These are phyloP conservation scores for Typhlichthys eigenmanni DNA, from an alignment of 2,797 vertebrate genomes.

Conservation along the genomic window DNA sequence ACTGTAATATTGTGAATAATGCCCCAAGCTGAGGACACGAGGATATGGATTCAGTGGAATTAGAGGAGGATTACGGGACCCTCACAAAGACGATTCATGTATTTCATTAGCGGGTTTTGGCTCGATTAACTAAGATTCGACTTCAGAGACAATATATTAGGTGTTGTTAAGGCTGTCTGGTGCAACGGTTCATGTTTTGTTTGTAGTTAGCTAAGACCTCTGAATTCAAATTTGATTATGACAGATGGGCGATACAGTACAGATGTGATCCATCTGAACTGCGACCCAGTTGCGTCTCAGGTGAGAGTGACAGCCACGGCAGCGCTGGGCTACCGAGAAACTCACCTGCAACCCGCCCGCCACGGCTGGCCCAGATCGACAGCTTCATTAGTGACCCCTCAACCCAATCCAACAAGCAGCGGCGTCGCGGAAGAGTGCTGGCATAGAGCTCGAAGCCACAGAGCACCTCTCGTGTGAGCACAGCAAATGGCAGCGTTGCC, in stretches of 20 bases:
- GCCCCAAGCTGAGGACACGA: conserved; percentile 50
- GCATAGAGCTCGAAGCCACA: conserved; percentile 17
- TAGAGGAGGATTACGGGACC: conserved; percentile 52
- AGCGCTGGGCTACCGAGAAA: conserved; percentile 19
- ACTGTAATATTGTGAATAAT: conserved; percentile 61
- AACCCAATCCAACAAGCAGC: conserved; percentile 28
- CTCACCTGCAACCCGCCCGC: conserved; percentile 39
- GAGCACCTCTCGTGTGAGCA: conserved; percentile 16
- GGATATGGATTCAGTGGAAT: conserved; percentile 63
- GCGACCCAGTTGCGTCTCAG: conserved; percentile 9
- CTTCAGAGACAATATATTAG: conserved; percentile 27
- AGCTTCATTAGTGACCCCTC: conserved; percentile 63
- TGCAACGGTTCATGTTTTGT: too few relatives aligned
- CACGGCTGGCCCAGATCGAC: conserved; percentile 54
- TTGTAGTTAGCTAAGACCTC: conserved; percentile 35
- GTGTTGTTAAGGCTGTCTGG: conserved; percentile 11
- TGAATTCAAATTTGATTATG: conserved; percentile 28
- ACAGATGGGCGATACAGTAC: conserved; percentile 1
- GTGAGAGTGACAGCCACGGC: conserved; percentile 45
- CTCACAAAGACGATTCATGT: conserved; percentile 27
- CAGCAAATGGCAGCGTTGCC: conserved; percentile 1
- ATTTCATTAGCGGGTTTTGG: conserved; percentile 47
- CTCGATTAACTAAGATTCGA: conserved; percentile 54
- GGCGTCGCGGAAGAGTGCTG: conserved; percentile 10
- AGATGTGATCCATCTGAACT: conserved; percentile 24